Conservation (phyloP, 2,113 vertebrate species). For the Hemiscyllium ocellatum region DNA sequence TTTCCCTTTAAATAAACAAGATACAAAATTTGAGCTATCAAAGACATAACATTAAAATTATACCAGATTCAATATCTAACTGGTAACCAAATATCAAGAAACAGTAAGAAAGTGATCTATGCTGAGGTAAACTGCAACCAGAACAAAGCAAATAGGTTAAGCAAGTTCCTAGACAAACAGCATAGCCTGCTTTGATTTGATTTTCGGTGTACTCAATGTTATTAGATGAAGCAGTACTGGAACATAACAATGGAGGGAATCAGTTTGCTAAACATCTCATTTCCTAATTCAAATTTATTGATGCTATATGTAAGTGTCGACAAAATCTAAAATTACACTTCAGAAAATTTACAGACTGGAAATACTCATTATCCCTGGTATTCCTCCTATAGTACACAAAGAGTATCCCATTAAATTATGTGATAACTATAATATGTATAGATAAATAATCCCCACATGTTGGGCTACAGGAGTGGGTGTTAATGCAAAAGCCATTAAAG, state of each 20-base stretch:
- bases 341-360: neutral
- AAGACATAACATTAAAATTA: neutral
- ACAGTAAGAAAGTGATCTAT: neutral
- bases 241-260: neutral
- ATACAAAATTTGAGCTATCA: neutral
- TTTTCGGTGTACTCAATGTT: neutral
- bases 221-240: neutral
- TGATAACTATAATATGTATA: neutral
- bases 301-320: neutral
- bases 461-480: neutral
- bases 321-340: constrained; percentile 8
- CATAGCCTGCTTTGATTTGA: neutral
- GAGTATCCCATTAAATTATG: neutral
- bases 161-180: neutral
- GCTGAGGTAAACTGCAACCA: neutral
- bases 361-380: neutral
- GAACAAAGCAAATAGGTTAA: neutral
- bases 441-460: constrained; percentile 1
- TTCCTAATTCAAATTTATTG: neutral
- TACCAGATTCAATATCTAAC: neutral
- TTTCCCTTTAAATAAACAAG: neutral
- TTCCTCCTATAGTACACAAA: neutral
- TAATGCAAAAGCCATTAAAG: neutral
- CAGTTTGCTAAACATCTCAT: neutral
- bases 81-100: neutral